phyloP scores from a whole-genome alignment of 2,888 invertebrate species.

The Lysandra bellargus region DNA sequence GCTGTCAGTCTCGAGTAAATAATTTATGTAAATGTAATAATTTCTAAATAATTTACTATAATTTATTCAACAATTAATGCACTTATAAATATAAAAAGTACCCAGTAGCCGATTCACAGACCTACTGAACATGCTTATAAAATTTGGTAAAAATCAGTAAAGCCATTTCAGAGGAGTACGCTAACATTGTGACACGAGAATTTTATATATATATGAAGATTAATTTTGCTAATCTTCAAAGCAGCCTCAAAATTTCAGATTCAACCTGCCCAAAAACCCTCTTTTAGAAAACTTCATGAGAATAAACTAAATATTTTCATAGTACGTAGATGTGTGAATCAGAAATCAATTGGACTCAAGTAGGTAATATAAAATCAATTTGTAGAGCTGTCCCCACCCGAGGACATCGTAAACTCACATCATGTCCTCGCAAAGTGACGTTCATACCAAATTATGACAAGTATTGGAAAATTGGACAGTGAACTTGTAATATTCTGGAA shows the following conservation, averaged over 20 bases:
- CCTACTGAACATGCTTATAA: too few relatives aligned
- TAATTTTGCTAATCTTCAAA: too few relatives aligned
- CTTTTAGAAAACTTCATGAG: neutral
- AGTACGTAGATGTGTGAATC: neutral
- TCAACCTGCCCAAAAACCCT: neutral
- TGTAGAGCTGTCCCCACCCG: constrained; percentile 38
- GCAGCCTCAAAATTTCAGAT: neutral
- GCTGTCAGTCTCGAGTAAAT: too few relatives aligned
- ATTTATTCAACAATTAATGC: too few relatives aligned
- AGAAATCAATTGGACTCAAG: neutral
- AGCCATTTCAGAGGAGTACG: too few relatives aligned
- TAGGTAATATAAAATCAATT: constrained; percentile 22
- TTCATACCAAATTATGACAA: neutral
- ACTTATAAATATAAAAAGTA: too few relatives aligned
- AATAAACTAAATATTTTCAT: neutral
- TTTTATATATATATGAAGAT: too few relatives aligned
- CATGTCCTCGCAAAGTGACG: neutral
- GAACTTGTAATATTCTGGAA: neutral
- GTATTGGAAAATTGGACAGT: neutral
- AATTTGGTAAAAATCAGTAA: too few relatives aligned
- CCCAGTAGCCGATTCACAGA: too few relatives aligned
- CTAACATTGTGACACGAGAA: too few relatives aligned
- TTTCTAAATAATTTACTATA: too few relatives aligned
- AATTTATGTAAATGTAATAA: too few relatives aligned
- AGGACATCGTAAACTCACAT: constrained; percentile 30